Evolutionary conservation across 2,888 invertebrate species (phyloP), one percentile per base, ranked within the genome.

Genomic region (Tachina fera): DNA sequence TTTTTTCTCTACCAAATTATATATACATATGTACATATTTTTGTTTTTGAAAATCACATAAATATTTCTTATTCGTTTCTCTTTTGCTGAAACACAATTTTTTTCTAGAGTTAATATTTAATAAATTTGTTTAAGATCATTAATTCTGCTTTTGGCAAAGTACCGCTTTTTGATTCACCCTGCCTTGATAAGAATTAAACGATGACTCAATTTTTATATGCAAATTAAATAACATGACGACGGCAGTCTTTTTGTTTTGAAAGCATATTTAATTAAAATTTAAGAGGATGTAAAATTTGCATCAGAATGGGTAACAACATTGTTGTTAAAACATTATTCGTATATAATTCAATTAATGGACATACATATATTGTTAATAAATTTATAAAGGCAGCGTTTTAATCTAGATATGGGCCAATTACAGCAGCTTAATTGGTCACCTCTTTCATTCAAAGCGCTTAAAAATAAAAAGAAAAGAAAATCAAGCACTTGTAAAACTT

Each of bases 41-140:
- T n/a, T n/a, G n/a, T n/a, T n/a, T n/a, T n/a, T n/a, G n/a, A 49
- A 75, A 31, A n/a, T 8, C 53, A 53, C 43, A 51, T n/a, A 43
- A 39, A 41, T 41, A 43, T n/a, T 61, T 19, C 41, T 19, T 60
- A 10, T 56, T 11, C 61, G 10, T 53, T 19, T 45, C 19, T 45
- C 19, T n/a, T 22, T 4, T 19, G 43, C 10, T 4, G 9, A n/a
- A 16, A 16, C 47, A 75, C 43, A 71, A 61, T 68, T 70, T 71
- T 4, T 63, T 70, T 70, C 58, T 19, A 31, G 16, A 63, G 72
- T 63, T 68, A 80, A 61, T 74, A 74, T 77, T 76, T 71, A 70
- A 86, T 67, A 83, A 83, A 83, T 83, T 79, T 71, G 65, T 83
- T 79, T 75, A 82, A 70, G 78, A 75, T 71, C 67, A 65, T 74